phyloP scores from a whole-genome alignment of 1,140 invertebrate species.

The Caerostris darwini region DNA sequence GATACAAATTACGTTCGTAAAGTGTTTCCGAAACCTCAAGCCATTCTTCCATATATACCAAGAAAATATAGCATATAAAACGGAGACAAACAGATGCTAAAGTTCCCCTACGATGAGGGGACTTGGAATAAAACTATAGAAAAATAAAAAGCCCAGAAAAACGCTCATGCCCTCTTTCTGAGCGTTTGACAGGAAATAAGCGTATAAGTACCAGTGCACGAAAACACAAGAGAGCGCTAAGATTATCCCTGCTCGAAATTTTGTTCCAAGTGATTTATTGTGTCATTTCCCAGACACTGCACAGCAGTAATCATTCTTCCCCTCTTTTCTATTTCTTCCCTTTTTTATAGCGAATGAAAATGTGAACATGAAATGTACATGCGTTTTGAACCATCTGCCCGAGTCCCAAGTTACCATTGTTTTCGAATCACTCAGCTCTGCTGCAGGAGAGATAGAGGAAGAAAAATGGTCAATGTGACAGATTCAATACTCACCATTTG shows the following conservation, averaged over 20 bases:
- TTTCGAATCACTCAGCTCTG: constrained; percentile 64
- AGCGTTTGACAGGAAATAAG: constrained; percentile 75
- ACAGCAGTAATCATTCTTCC: constrained; percentile 68
- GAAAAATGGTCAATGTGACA: constrained; percentile 69
- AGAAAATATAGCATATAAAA: constrained; percentile 76
- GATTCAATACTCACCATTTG: constrained; percentile 60
- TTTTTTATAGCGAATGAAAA: constrained; percentile 72
- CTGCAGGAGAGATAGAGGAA: constrained; percentile 40
- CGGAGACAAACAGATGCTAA: constrained; percentile 76
- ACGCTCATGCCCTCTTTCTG: neutral
- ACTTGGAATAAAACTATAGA: constrained; percentile 35
- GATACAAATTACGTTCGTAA: constrained; percentile 76
- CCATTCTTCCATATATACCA: constrained; percentile 62
- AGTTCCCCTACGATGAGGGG: constrained; percentile 65
- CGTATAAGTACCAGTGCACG: constrained; percentile 72
- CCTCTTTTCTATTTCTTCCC: constrained; percentile 30
- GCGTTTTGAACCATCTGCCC: constrained; percentile 62
- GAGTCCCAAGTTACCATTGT: constrained; percentile 69
- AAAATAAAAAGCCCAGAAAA: constrained; percentile 54
- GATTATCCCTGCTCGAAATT: constrained; percentile 73
- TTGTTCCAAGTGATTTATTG: constrained; percentile 75
- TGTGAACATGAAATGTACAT: constrained; percentile 71
- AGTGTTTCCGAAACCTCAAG: constrained; percentile 73
- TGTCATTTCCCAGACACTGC: constrained; percentile 74
- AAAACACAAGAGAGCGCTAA: constrained; percentile 60